Percentiles rank a stretch among this genome's conserved stretches.
These are phyloP conservation scores for Pyrgus malvae DNA, from an alignment of 2,888 invertebrate species.

Conservation along the genomic window DNA sequence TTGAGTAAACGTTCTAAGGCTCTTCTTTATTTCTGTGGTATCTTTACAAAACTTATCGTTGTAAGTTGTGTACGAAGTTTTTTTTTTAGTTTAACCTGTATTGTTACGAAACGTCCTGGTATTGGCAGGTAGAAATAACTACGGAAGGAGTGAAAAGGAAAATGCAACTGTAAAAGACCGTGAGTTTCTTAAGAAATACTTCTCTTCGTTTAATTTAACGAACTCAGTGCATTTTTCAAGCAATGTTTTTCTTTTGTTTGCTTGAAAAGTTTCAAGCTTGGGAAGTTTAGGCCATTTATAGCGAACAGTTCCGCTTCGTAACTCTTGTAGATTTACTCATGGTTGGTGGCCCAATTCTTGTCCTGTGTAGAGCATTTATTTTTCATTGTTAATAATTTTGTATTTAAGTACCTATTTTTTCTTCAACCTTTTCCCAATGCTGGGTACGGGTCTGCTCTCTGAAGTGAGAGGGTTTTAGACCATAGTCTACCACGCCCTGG, in stretches of 20 bases:
- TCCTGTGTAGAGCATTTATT: neutral
- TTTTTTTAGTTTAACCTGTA: no score
- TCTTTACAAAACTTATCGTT: no score
- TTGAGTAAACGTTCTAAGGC: no score
- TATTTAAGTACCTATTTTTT: neutral
- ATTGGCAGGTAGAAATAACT: no score
- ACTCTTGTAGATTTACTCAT: constrained; percentile 16
- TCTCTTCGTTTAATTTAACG: constrained; percentile 18
- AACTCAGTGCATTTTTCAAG: constrained; percentile 22
- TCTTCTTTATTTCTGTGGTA: no score
- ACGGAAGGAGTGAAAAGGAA: no score
- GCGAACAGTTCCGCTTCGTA: constrained; percentile 18
- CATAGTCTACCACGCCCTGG: no score
- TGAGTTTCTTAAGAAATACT: neutral
- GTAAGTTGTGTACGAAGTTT: no score
- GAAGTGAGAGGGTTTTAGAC: no score
- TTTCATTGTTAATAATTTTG: neutral
- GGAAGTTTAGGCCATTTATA: constrained; percentile 22
- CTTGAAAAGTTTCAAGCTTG: constrained; percentile 17
- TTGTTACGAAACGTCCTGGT: no score
- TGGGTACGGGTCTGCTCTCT: no score
- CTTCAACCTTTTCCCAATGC: neutral
- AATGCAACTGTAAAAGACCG: neutral
- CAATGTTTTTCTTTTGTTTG: constrained; percentile 24
- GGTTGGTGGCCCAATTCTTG: constrained; percentile 8